Evolutionary conservation across 2,113 vertebrate genomes (phyloP), one percentile per base, ranked within the genome.

Genomic region (Tupaia tana): DNA sequence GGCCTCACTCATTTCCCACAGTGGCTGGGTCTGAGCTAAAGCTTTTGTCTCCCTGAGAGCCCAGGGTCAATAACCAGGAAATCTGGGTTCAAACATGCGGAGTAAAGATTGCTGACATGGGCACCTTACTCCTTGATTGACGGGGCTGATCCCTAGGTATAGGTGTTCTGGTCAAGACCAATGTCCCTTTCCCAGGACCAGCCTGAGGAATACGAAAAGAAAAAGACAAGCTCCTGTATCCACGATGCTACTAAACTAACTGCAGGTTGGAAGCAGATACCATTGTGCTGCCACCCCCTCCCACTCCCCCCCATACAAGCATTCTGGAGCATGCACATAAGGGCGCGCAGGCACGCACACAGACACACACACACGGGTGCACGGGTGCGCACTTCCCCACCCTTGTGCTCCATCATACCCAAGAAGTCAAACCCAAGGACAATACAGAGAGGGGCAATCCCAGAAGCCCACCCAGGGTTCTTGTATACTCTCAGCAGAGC

Each of bases 21-120:
- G 2, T 16, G 7, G 58, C 18, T 24, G 9, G 14, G 74, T 34
- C 56, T 85, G 18, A 93, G 27, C 79, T 79, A 95, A 93, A 90
- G 69, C 25, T 31, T 86, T 91, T 84, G 75, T 87, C 18, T 66
- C 24, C 29, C n/a, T 2, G 61, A 84, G n/a, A 73, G 56, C 27
- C 58, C 29, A 79, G 15, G 3, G 22, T 93, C 63, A 90, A 16
- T 90, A 93, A 95, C 58, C 24, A 96, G 66, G 70, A 97, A 92
- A 97, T 90, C 27, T 89, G 22, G 63, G 13, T 85, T 94, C 34
- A 94, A 87, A 64, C 25, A 93, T 14, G 8, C 25, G 20, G 12
- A 86, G 4, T 16, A 82, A 78, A 74, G 22, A 88, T 67, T 52
- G 12, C 59, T 63, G 56, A 64, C 29, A 74, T 2, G 64, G 73